Base-by-base conservation (phyloP, 2,888 invertebrate genomes). In the Aplocera efformata region DNA sequence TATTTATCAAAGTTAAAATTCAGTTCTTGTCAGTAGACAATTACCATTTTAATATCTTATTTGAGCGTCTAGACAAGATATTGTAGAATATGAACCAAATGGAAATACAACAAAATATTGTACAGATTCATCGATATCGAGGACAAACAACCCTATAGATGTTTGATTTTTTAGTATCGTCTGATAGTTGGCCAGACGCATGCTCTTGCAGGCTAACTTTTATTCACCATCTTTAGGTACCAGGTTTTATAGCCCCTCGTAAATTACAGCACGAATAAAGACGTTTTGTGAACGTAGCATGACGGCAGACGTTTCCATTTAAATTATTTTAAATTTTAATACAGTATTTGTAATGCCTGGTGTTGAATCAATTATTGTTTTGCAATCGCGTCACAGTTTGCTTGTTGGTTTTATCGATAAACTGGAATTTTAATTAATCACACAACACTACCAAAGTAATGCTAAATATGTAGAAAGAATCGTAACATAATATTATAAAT, bases 261-360 rank as follows among this genome's bases (percentile, higher is more conserved):
- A 86, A 85, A 86, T 83, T 67, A 79, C 50, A 51, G 54, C 58
- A 64, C 62, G 76, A 69, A 85, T 85, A 84, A 82, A 85, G 85
- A 83, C 77, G 81, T 85, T 83, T 77, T 78, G 75, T 82, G 69
- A 69, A 70, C 69, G 62, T 53, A 56, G 54, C 64, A 62, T 66
- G 69, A 71, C 65, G 60, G 58, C 62, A 56, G 74, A 77, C 74
- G 69, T 75, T 82, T 79, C 74, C 76, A 81, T 83, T 83, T 79
- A 77, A 80, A 79, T 80, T 78, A 78, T 77, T 76, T 79, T 76
- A 79, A 69, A 79, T 78, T 74, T 78, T 72, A 69, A 67, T 67
- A 54, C 60, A 56, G 53, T 71, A 67, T 67, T 69, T 67, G 66
- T 78, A 80, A 75, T 79, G 69, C 63, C 72, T 67, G 73, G 66